Conservation (phyloP, 2,113 vertebrate genomes). For the Galemys pyrenaicus region DNA sequence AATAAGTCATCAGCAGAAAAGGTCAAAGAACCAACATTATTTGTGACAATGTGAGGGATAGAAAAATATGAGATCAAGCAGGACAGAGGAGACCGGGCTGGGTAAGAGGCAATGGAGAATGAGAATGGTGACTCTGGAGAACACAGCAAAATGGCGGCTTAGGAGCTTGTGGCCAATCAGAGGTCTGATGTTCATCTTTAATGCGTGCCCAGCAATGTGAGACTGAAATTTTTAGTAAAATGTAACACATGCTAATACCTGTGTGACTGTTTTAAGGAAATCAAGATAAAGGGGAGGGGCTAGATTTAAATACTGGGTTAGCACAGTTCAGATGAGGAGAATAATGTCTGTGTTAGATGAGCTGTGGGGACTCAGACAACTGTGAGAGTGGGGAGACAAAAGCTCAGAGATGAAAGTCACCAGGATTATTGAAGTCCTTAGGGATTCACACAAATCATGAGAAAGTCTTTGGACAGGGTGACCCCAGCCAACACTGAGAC, state of each 20-base stretch:
- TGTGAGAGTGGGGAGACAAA: not conserved
- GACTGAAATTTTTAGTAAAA: not conserved
- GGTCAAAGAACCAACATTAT: not conserved
- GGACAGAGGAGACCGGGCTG: not conserved
- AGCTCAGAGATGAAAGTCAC: not conserved
- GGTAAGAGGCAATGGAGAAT: rapidly evolving
- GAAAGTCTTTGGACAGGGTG: not conserved
- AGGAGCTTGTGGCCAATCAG: not conserved
- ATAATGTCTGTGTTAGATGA: not conserved
- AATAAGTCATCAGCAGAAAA: not conserved
- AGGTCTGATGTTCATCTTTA: not conserved
- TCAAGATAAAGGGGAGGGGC: not conserved
- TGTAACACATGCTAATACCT: not conserved
- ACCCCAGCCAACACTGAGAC: not conserved
- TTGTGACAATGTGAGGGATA: too few species aligned
- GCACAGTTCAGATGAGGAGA: not conserved
- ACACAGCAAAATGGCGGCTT: not conserved
- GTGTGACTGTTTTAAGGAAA: not conserved
- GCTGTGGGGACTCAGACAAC: not conserved
- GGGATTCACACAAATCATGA: not conserved
- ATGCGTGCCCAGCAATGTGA: not conserved
- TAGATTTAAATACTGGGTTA: not conserved
- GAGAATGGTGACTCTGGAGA: not conserved
- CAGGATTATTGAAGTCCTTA: not conserved
- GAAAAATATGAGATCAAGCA: not conserved